Conservation (phyloP, 2,888 invertebrate genomes). For the Drosophila algonquin region DNA sequence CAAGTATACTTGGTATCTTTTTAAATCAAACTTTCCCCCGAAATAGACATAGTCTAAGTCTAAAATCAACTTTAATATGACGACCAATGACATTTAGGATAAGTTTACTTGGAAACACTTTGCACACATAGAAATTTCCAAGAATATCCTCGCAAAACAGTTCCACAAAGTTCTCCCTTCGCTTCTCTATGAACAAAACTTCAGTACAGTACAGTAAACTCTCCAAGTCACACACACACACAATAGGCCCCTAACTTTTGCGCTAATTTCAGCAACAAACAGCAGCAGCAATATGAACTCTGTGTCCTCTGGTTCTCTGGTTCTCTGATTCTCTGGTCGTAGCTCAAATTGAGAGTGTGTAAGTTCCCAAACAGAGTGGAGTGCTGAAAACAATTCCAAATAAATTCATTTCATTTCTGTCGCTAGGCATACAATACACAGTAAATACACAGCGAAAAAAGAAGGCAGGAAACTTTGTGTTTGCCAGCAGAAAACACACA, state of each 20-base stretch:
- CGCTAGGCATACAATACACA: constrained; percentile 33
- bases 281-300: constrained; percentile 16
- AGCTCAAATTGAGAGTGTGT: constrained; percentile 46
- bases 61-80: not conserved
- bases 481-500: constrained; percentile 31
- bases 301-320: constrained; percentile 1
- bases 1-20: no score
- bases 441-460: constrained; percentile 29
- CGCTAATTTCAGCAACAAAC: constrained; percentile 54
- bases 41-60: no score
- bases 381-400: constrained; percentile 58
- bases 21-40: no score
- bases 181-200: constrained; percentile 13
- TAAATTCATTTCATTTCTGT: constrained; percentile 56
- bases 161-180: not conserved
- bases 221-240: constrained; percentile 17
- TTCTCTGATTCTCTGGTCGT: constrained; percentile 3
- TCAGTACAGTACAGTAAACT: not conserved
- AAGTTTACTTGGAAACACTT: not conserved
- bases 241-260: constrained; percentile 55
- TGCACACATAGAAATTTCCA: not conserved
- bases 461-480: constrained; percentile 24
- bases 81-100: not conserved
- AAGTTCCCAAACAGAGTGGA: constrained; percentile 31
- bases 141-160: not conserved